phyloP scores from a whole-genome alignment of 2,888 invertebrate genomes.

The Strigamia transsilvanica region DNA sequence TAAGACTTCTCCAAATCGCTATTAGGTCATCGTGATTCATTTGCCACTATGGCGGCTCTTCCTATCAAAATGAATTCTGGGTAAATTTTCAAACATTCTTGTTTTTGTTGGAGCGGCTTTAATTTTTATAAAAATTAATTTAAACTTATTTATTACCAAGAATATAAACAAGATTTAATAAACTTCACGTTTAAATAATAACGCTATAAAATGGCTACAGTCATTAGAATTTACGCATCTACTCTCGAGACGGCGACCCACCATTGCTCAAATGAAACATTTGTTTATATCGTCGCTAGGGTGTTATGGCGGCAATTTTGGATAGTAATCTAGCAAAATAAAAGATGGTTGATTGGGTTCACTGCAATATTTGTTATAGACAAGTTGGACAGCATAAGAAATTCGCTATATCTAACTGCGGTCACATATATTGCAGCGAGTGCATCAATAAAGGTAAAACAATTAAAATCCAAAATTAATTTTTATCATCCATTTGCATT shows the following conservation, averaged over 20 bases:
- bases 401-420: background rate
- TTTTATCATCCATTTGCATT: background rate
- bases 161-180: too few species aligned
- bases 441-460: slow-evolving; percentile 1
- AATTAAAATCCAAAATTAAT: background rate
- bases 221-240: too few species aligned
- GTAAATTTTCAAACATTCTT: background rate
- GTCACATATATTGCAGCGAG: background rate
- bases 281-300: too few species aligned
- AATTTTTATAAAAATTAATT: too few species aligned
- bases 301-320: too few species aligned
- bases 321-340: background rate
- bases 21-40: slow-evolving; percentile 38
- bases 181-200: too few species aligned
- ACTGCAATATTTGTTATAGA: slow-evolving; percentile 18
- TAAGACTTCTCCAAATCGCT: slow-evolving; percentile 23
- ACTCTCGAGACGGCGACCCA: too few species aligned
- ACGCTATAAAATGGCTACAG: too few species aligned
- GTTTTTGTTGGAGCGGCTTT: background rate
- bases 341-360: slow-evolving; percentile 32
- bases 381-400: background rate
- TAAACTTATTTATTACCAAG: too few species aligned
- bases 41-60: slow-evolving; percentile 38
- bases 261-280: too few species aligned
- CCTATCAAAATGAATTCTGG: background rate